phyloP scores from a whole-genome alignment of 1,140 invertebrate genomes.

The Heliconius hermathena region DNA sequence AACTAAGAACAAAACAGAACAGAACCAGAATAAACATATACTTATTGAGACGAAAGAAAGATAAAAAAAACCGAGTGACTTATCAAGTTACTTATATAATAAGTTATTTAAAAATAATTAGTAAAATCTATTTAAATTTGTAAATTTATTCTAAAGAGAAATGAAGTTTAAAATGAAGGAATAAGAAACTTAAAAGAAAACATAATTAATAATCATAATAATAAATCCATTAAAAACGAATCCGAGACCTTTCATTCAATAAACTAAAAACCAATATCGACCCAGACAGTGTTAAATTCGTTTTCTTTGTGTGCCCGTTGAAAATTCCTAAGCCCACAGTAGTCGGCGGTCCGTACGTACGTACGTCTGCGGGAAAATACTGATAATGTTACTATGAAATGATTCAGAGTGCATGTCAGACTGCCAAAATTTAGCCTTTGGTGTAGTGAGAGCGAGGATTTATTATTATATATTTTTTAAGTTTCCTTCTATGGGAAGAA shows the following conservation, averaged over 20 bases:
- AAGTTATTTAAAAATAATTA: no score
- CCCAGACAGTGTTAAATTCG: slow-evolving; percentile 5
- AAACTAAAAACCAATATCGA: slow-evolving; percentile 5
- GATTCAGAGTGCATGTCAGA: slow-evolving; percentile 51
- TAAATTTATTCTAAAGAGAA: no score
- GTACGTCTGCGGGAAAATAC: slow-evolving; percentile 43
- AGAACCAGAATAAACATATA: no score
- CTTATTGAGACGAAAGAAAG: no score
- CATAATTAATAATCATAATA: neutral
- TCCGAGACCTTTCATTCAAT: neutral
- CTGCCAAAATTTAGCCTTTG: slow-evolving; percentile 30
- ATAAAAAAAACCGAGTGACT: no score
- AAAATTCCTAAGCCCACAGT: slow-evolving; percentile 10
- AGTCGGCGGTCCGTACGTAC: neutral
- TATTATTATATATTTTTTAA: neutral
- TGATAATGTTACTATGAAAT: slow-evolving; percentile 52
- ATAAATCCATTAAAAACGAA: neutral
- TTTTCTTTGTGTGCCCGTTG: slow-evolving; percentile 9
- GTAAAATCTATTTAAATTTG: no score
- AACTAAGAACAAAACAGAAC: no score
- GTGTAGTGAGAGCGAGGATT: slow-evolving; percentile 16
- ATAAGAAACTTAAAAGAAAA: no score
- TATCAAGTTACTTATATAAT: no score
- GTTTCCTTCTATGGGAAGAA: no score
- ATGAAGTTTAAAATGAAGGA: no score